Evolutionary conservation across 2,888 invertebrate genomes (phyloP), one percentile per base, ranked within the genome.

Genomic region (Caenorhabditis japonica): DNA sequence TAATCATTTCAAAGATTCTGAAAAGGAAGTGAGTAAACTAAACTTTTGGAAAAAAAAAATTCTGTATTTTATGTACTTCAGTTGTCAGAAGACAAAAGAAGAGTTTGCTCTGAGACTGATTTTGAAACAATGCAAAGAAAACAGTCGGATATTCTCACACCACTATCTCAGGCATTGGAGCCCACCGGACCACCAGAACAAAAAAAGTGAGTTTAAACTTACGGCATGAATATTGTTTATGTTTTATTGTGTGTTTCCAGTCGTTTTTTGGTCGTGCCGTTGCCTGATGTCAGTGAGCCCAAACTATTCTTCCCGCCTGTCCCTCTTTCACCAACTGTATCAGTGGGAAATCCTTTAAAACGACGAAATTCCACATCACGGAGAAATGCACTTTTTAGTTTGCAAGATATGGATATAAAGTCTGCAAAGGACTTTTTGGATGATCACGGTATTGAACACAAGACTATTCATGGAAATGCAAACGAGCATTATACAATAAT

Each of bases 1-100:
- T 52, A 74, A 79, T 46, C 86, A 86, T 51, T 86, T 85, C 66
- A 79, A 85, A 58, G 79, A 83, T 38, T 71, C 75, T 55, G 79
- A 76, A 38, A 72, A 71, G 36, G 77, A 74, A 52, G 68, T 66
- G 34, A 36, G 15, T 12, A 30, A 30, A 30, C 30, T 30, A 10
- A 10, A 30, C 10, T 5, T 7, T 30, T 30, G 30, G 10, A 2
- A 10, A 23, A 23, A 19, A 23, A 13, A 13, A 1, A 19, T 19
- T 30, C 19, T 33, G 12, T 17, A n/a, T n/a, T 25, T 39, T 39
- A 3, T 10, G 19, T 27, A 17, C 15, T 70, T 43, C 15, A 56
- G 68, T 33, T 68, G 41, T 58, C 51, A 51, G 60, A 73, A 61
- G 66, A 56, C 23, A 60, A 25, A 17, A 27, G 73, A 25, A 30